Percentiles rank a stretch among this genome's conserved stretches.
Evolutionary conservation across 2,113 vertebrate genomes (phyloP).

Genomic region (Cynoglossus semilaevis): DNA sequence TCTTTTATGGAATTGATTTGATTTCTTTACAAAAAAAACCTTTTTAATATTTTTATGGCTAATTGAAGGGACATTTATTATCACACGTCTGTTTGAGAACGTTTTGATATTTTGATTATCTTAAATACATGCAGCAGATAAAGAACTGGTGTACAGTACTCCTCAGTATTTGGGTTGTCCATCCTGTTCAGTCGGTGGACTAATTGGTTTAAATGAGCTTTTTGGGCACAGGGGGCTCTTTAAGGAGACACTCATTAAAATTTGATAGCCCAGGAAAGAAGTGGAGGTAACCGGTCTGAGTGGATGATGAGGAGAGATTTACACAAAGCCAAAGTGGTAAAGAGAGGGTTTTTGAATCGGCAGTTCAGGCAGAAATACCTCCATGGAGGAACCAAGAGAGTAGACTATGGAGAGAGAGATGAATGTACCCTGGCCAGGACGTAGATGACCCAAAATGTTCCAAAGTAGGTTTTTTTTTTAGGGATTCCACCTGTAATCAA

Average conservation of each 20-base stretch:
- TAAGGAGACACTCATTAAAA: conserved; percentile 59
- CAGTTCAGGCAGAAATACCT: background rate
- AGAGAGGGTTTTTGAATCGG: background rate
- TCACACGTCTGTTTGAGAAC: too few relatives aligned
- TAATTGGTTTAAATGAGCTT: conserved; percentile 56
- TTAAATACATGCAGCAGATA: conserved; percentile 18
- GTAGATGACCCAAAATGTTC: conserved; percentile 16
- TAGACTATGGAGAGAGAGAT: background rate
- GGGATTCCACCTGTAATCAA: conserved; percentile 50
- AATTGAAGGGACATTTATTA: too few relatives aligned
- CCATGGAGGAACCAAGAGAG: conserved; percentile 1
- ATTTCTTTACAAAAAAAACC: too few relatives aligned
- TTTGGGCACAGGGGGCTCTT: conserved; percentile 50
- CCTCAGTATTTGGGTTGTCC: conserved; percentile 45
- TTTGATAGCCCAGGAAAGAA: conserved; percentile 48
- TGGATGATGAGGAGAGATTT: conserved; percentile 19
- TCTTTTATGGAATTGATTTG: too few relatives aligned
- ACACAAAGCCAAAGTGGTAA: conserved; percentile 3
- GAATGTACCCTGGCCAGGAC: background rate
- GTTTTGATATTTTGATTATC: conserved; percentile 19
- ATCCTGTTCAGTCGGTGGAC: conserved; percentile 39
- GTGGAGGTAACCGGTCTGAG: conserved; percentile 25
- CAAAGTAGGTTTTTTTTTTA: conserved; percentile 22
- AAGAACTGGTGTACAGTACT: conserved; percentile 31
- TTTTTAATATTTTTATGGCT: too few relatives aligned